These are phyloP conservation scores for Brachystomella parvula DNA, from an alignment of 1,140 invertebrate genomes.

Conservation along the genomic window DNA sequence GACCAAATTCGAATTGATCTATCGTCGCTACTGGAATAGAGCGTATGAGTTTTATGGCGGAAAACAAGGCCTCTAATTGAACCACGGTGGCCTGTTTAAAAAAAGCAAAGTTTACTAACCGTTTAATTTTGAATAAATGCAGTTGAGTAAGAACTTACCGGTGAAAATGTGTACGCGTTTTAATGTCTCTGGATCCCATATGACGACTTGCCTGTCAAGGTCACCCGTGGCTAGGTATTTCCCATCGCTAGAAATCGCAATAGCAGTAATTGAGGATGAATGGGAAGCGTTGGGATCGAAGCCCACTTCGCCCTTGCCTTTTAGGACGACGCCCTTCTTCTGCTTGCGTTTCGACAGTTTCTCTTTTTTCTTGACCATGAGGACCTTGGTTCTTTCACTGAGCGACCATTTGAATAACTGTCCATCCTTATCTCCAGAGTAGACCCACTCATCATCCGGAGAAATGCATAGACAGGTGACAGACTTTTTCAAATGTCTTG, in stretches of 20 bases:
- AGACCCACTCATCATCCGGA: conserved; percentile 63
- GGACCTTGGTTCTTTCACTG: conserved; percentile 44
- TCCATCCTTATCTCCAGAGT: conserved; percentile 79
- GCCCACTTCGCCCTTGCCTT: conserved; percentile 16
- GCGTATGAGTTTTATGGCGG: conserved; percentile 73
- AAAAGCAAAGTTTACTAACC: conserved; percentile 1
- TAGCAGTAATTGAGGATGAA: conserved; percentile 53
- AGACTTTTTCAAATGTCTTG: conserved; percentile 63
- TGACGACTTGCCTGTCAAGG: conserved; percentile 62
- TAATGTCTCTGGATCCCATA: conserved; percentile 72
- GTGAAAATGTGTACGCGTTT: conserved; percentile 68
- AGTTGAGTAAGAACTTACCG: conserved; percentile 40
- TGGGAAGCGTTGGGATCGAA: conserved; percentile 42
- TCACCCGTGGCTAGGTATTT: conserved; percentile 79
- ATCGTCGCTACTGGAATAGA: conserved; percentile 77
- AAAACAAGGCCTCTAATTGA: conserved; percentile 72
- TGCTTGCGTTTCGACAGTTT: conserved; percentile 41
- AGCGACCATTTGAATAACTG: conserved; percentile 74
- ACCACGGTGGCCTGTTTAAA: conserved; percentile 58
- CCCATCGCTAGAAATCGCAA: conserved; percentile 74
- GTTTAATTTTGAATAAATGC: background rate
- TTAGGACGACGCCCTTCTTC: conserved; percentile 41
- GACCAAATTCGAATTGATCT: conserved; percentile 78
- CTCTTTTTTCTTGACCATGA: conserved; percentile 40
- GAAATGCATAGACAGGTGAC: conserved; percentile 76